Percentiles rank a stretch among this genome's conserved stretches.
Evolutionary conservation across 2,113 vertebrate genomes (phyloP).

Genomic region (Carassius gibelio): DNA sequence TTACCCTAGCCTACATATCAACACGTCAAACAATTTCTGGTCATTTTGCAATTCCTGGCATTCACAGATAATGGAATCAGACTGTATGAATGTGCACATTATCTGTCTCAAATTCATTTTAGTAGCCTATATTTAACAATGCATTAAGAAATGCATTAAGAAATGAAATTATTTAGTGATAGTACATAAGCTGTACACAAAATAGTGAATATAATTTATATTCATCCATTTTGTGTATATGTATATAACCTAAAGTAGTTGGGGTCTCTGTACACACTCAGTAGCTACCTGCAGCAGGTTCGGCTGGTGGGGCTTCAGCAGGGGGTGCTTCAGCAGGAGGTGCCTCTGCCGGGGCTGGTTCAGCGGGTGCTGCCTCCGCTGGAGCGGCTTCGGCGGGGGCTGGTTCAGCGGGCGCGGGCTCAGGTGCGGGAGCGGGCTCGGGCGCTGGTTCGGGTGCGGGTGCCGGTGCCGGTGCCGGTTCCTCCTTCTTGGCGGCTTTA

Average conservation of each 20-base stretch:
- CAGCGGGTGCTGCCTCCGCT: conserved; percentile 49
- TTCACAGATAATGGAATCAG: not conserved
- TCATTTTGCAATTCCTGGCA: not conserved
- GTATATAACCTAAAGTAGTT: no score
- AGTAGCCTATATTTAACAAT: not conserved
- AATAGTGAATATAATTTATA: not conserved
- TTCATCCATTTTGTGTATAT: not conserved
- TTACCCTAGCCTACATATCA: no score
- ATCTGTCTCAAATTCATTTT: not conserved
- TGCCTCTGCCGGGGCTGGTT: not conserved
- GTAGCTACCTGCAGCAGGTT: conserved; percentile 47
- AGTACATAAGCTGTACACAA: not conserved
- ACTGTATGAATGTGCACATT: not conserved
- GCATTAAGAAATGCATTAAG: not conserved
- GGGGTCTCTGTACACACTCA: not conserved
- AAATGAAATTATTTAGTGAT: not conserved
- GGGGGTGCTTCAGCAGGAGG: conserved; percentile 1
- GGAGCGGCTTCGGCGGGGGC: conserved; percentile 13
- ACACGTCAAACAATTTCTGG: not conserved
- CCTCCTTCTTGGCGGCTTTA: conserved; percentile 59
- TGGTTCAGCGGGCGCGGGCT: conserved; percentile 31
- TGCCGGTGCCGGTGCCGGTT: conserved; percentile 37
- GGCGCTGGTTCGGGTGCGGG: conserved; percentile 39
- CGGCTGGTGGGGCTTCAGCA: conserved; percentile 27
- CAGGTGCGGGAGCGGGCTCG: conserved; percentile 55